Base-by-base conservation (phyloP, 2,888 invertebrate species). In the Stegophylla sp. region DNA sequence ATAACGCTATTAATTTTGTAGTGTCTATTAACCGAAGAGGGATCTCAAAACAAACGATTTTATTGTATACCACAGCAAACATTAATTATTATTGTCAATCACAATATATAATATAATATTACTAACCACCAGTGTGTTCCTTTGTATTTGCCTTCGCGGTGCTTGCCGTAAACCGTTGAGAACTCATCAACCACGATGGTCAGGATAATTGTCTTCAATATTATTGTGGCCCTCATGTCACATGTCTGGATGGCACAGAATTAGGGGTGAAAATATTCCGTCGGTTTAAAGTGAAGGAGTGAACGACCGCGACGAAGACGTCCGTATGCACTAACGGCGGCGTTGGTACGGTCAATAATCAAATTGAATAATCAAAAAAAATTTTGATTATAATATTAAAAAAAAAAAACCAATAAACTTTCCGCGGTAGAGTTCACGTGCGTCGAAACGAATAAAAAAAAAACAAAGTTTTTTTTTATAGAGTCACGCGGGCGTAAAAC, bases 121-220 rank as follows among this genome's bases (percentile, higher is more conserved):
- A 69, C 79, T 79, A 34, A 79, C 79, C 79, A 79, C 79, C 79
- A 79, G 10, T 79, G 79, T 17, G 79, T 79, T 34, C 79, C 71
- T 17, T 71, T 79, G 71, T 71, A 79, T 79, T 79, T 79, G 15
- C 79, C 79, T 61, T 71, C 79, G 17, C 79, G 67, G 51, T 79
- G 79, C 45, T 71, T 79, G 13, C 41, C 61, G 41, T 41, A 41
- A 1, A n/a, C 26, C n/a, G 12, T 48, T 17, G 71, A 41, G 34
- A 79, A 23, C 0, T 41, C 71, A 51, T 17, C 71, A 34, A 79
- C 48, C 69, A 71, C 48, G 41, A 79, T 17, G 69, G 59, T 20
- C 61, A 79, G 69, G 1, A 79, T 2, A 41, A 71, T 63, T 5
- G 45, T 48, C 10, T 20, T 61, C 20, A 69, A 63, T 17, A 79